Evolutionary conservation across 2,113 vertebrate species (phyloP).

Genomic region (Propithecus coquereli): DNA sequence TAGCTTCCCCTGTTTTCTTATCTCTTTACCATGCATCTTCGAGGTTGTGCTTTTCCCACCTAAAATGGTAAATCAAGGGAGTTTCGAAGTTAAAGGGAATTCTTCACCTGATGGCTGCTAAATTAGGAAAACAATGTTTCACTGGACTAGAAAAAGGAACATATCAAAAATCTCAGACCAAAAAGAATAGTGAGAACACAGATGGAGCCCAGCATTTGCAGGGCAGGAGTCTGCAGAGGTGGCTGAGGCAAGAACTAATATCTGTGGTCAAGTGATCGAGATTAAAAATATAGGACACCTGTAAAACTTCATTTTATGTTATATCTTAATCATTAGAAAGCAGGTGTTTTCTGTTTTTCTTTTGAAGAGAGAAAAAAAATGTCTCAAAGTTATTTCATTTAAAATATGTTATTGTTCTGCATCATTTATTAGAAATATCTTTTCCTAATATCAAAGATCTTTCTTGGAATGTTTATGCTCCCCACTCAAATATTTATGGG

Average conservation of each 20-base stretch:
- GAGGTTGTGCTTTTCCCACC: not conserved
- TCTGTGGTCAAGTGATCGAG: not conserved
- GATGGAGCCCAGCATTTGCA: accelerated
- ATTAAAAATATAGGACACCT: not conserved
- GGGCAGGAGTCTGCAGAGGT: not conserved
- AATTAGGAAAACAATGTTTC: not conserved
- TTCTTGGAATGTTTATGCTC: not conserved
- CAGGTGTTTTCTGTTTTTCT: not conserved
- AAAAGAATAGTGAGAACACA: not conserved
- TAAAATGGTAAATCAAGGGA: not conserved
- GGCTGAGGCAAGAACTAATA: not conserved
- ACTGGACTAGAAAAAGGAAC: not conserved
- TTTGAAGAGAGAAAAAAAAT: not conserved
- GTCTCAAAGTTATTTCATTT: not conserved
- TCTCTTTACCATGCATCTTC: not conserved
- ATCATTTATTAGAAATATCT: slow-evolving; percentile 54
- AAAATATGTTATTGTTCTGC: not conserved
- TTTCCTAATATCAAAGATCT: not conserved
- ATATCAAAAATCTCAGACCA: not conserved
- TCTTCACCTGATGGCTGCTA: not conserved
- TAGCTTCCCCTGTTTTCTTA: not conserved
- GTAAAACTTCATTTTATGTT: not conserved
- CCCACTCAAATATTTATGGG: not conserved
- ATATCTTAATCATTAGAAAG: not conserved
- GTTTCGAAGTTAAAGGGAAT: not conserved